Evolutionary conservation across 2,797 vertebrate species (phyloP), one percentile per base, ranked within the genome.

Genomic region (Falco naumanni): DNA sequence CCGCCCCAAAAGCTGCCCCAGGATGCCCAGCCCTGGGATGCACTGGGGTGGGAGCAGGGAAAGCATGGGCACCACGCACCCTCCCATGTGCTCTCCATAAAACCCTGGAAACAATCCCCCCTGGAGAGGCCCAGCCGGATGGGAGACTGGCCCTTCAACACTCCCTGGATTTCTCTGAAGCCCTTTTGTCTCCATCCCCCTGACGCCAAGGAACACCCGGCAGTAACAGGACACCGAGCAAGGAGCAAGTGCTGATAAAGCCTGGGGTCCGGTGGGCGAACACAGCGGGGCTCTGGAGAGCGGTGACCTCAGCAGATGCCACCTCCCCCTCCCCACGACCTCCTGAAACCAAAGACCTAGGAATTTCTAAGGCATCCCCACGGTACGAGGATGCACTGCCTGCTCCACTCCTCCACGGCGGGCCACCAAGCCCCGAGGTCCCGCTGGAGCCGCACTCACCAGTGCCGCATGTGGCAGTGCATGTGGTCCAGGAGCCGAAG

Each of bases 381-480:
- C 0, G 1, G 45, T 0, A 21, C 0, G 0, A 26, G 37, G 57
- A 20, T 2, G 41, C 71, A 29, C 3, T 25, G 4, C 16, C 56
- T 4, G 53, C 59, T 24, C 6, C 0, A 21, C 31, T 60, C 45
- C 63, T 16, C 37, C n/a, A 3, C 25, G 0, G 1, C 1, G 0
- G 33, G 33, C 2, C 1, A 54, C 31, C 0, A 3, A 71, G 66
- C 66, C n/a, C 29, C 0, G 1, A 37, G 24, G 51, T 39, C 17
- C 54, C 0, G 0, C 0, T 0, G 45, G 19, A 16, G 31, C 41
- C 1, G 4, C 5, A 19, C 98, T 98, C 93, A 99, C 99, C 99
- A 87, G 97, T 97, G 31, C 99, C 99, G 5, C 99, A 99, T 19
- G 99, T 99, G 74, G 98, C 98, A 0, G 99, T 99, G 97, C 99